Conservation (phyloP, 2,888 invertebrate genomes). For the Temnothorax rugatulus region DNA sequence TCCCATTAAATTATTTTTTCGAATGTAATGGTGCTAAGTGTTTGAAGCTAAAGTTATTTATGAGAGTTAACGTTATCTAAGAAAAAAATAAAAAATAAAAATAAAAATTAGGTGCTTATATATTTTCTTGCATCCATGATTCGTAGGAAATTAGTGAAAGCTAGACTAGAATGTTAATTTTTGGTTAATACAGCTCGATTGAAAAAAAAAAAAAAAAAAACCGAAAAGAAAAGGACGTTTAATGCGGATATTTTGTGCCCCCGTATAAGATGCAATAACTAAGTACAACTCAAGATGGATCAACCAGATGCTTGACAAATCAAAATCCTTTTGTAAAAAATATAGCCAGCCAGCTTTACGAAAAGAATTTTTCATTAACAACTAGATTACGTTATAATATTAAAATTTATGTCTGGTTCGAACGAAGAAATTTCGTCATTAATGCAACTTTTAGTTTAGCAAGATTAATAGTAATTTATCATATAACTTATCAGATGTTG, state of each 20-base stretch:
- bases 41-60: slow-evolving; percentile 76
- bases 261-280: slow-evolving; percentile 82
- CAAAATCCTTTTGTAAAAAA: slow-evolving; percentile 78
- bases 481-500: background rate
- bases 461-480: background rate
- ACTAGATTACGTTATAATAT: slow-evolving; percentile 66
- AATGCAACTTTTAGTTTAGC: slow-evolving; percentile 36
- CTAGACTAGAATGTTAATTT: slow-evolving; percentile 72
- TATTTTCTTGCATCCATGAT: slow-evolving; percentile 77
- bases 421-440: slow-evolving; percentile 74
- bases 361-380: slow-evolving; percentile 72
- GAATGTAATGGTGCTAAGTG: slow-evolving; percentile 79
- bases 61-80: slow-evolving; percentile 70
- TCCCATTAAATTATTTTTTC: slow-evolving; percentile 79
- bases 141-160: slow-evolving; percentile 70
- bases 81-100: slow-evolving; percentile 46
- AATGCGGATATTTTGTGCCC: slow-evolving; percentile 69
- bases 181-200: slow-evolving; percentile 81
- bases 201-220: slow-evolving; percentile 55
- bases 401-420: slow-evolving; percentile 71
- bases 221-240: slow-evolving; percentile 59
- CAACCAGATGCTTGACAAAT: slow-evolving; percentile 80
- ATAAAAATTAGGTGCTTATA: slow-evolving; percentile 78
- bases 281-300: slow-evolving; percentile 82
- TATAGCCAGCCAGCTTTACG: slow-evolving; percentile 74